Evolutionary conservation across 2,888 invertebrate species (phyloP).

Genomic region (Coronaproctus castanopsis): DNA sequence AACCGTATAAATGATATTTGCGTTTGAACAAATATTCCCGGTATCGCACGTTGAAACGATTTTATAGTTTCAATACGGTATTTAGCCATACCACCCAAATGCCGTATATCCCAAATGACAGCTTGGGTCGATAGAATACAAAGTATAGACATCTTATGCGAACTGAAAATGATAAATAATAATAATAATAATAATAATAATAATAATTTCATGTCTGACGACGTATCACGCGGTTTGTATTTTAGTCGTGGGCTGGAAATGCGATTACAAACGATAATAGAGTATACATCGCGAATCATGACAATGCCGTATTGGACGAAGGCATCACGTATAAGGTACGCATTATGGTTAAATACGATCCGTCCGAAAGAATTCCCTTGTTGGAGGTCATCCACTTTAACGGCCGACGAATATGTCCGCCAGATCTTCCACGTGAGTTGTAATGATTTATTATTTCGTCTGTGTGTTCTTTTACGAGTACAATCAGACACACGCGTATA

Average conservation of each 20-base stretch:
- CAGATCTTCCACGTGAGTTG: slow-evolving; percentile 8
- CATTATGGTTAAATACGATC: slow-evolving; percentile 39
- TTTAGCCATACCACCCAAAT: too few relatives aligned
- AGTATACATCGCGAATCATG: slow-evolving; percentile 37
- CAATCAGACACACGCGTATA: too few relatives aligned
- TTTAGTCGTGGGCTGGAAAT: slow-evolving; percentile 39
- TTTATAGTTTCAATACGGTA: too few relatives aligned
- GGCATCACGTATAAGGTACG: slow-evolving; percentile 35
- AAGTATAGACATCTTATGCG: too few relatives aligned
- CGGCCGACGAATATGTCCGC: slow-evolving; percentile 31
- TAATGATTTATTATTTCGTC: neutral
- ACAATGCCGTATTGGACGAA: slow-evolving; percentile 34
- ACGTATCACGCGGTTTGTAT: too few relatives aligned
- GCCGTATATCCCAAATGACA: too few relatives aligned
- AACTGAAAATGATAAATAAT: too few relatives aligned
- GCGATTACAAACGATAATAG: slow-evolving; percentile 36
- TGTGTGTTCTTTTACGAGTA: neutral
- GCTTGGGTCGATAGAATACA: too few relatives aligned
- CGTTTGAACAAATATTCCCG: too few relatives aligned
- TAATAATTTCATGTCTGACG: too few relatives aligned
- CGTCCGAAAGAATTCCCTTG: slow-evolving; percentile 30
- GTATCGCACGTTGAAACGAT: too few relatives aligned
- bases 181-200: neutral
- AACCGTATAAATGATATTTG: too few relatives aligned
- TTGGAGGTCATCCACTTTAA: slow-evolving; percentile 34